Evolutionary conservation across 1,140 invertebrate genomes (phyloP), one percentile per base, ranked within the genome.

Genomic region (Mycetomoellerius zeteki): DNA sequence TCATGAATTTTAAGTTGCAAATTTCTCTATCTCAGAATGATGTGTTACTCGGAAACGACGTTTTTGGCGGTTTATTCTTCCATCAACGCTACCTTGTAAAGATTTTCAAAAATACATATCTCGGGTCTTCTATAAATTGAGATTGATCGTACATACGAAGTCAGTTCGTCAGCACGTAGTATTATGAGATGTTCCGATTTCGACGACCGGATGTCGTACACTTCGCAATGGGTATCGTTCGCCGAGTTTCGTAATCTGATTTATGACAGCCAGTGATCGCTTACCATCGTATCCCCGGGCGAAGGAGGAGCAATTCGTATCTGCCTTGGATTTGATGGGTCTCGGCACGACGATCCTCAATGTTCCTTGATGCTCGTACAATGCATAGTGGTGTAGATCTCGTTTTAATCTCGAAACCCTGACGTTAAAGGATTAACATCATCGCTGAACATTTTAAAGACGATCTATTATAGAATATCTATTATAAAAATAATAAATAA

Each of bases 71-170:
- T 52, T 71, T 73, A 80, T 80, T 27, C 14, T 64, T 30, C 16
- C 5, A 50, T 84, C 50, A 27, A 47, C 14, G 33, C 37, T 27
- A 27, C 43, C 27, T n/a, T 19, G n/a, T 52, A 12, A 43, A 56
- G 16, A 54, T 65, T 16, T 37, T 37, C 58, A 52, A 52, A 64
- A 47, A 58, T 43, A 85, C 60, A 54, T 76, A 64, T 27, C 30
- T 54, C 27, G 76, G 43, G 76, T 77, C 50, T 56, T 58, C 27
- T 37, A 24, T 56, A 88, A 88, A 89, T 88, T 89, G 87, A 86
- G 86, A 89, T 88, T 77, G 88, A 89, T 89, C 72, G 78, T 77
- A 69, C 47, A 12, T 47, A 43, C 50, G 21, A 43, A 88, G 72
- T 78, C 52, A 14, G 72, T 88, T 56, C 62, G 78, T 72, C 52